phyloP scores from a whole-genome alignment of 2,797 vertebrate species.

The Perodicticus potto region DNA sequence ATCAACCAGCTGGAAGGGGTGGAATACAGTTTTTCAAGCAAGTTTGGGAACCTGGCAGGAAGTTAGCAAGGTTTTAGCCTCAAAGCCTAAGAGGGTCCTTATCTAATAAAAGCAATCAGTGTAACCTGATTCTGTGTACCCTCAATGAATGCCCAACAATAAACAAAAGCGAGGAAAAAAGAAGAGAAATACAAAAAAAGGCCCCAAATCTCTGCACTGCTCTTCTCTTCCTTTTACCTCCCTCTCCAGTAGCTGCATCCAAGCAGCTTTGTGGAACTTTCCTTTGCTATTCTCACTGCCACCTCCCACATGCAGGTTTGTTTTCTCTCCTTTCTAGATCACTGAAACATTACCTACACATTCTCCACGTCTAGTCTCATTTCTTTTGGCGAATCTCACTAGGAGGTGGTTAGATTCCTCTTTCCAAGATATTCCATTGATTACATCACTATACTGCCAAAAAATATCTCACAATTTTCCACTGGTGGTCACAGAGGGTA shows the following conservation, averaged over 20 bases:
- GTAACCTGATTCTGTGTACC: too few relatives aligned
- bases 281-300: background rate
- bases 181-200: too few relatives aligned
- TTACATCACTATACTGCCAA: background rate
- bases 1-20: background rate
- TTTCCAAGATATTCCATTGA: background rate
- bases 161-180: too few relatives aligned
- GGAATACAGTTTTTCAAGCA: constrained; percentile 2
- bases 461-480: background rate
- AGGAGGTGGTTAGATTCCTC: background rate
- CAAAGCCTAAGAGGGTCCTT: background rate
- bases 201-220: background rate
- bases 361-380: background rate
- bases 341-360: background rate
- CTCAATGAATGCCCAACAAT: too few relatives aligned
- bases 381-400: background rate
- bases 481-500: background rate
- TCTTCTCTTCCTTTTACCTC: background rate
- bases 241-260: background rate
- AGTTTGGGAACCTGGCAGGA: background rate
- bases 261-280: background rate
- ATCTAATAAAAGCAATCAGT: too few relatives aligned
- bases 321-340: background rate
- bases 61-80: background rate
- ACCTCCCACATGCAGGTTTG: background rate